These are phyloP conservation scores for Pedionomus torquatus DNA, from an alignment of 2,113 vertebrate species.

Conservation along the genomic window DNA sequence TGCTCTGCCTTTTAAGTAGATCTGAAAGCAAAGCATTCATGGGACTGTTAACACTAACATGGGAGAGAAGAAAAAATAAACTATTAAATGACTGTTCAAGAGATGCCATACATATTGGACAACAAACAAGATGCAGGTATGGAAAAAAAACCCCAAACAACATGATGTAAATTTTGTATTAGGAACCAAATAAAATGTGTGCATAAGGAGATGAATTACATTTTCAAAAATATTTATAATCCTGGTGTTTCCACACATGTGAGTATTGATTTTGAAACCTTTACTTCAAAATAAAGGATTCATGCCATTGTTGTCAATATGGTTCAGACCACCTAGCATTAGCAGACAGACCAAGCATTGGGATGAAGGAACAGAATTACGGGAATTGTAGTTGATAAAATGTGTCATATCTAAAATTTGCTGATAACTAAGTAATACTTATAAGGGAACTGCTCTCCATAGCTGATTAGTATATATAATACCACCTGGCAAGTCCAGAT, in stretches of 20 bases:
- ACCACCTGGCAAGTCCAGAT: slow-evolving; percentile 5
- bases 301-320: not conserved
- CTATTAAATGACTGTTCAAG: not conserved
- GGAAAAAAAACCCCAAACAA: not conserved
- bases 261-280: not conserved
- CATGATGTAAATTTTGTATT: not conserved
- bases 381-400: not conserved
- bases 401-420: not conserved
- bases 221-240: not conserved
- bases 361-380: not conserved
- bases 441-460: not conserved
- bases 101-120: not conserved
- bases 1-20: not conserved
- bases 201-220: not conserved
- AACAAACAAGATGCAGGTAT: not conserved
- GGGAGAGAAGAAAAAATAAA: not conserved
- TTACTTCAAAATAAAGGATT: not conserved
- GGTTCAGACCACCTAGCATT: not conserved
- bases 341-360: not conserved
- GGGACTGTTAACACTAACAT: not conserved
- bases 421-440: not conserved
- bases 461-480: not conserved
- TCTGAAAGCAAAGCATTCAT: not conserved
- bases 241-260: not conserved
- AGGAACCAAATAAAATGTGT: not conserved